A percentile compares a stretch with the other conserved stretches of the same genome.
These are phyloP conservation scores for Tetheella fluctuosa DNA, from an alignment of 2,888 invertebrate genomes.

Conservation along the genomic window DNA sequence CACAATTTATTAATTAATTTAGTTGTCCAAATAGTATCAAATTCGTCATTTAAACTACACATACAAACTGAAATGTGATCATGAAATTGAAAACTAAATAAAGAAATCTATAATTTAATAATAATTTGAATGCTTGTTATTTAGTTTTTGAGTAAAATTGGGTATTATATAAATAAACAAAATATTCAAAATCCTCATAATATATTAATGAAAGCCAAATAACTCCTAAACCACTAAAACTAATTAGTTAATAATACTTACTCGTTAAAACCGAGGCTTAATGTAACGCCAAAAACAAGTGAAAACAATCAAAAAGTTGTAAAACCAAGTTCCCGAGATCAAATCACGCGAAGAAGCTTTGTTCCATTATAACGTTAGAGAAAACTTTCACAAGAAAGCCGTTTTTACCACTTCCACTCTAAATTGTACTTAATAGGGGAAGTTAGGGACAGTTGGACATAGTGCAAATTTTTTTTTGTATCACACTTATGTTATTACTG, in stretches of 20 bases:
- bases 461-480: no score
- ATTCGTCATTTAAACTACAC: neutral
- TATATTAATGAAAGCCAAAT: neutral
- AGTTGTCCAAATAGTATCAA: neutral
- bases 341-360: neutral
- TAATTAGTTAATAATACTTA: neutral
- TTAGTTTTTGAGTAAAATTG: no score
- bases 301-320: conserved; percentile 3
- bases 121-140: no score
- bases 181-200: neutral
- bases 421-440: neutral
- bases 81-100: neutral
- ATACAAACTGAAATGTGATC: neutral
- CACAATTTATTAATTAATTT: neutral
- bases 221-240: neutral
- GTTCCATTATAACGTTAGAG: neutral
- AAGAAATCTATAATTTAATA: neutral
- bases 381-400: neutral
- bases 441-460: neutral
- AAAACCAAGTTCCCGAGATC: neutral
- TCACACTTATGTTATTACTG: neutral
- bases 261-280: neutral
- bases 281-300: neutral
- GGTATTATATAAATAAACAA: no score
- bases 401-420: neutral